Percentiles rank a stretch among this genome's conserved stretches.
These are phyloP conservation scores for Poecilia velifera DNA, from an alignment of 2,797 vertebrate species.

Conservation along the genomic window DNA sequence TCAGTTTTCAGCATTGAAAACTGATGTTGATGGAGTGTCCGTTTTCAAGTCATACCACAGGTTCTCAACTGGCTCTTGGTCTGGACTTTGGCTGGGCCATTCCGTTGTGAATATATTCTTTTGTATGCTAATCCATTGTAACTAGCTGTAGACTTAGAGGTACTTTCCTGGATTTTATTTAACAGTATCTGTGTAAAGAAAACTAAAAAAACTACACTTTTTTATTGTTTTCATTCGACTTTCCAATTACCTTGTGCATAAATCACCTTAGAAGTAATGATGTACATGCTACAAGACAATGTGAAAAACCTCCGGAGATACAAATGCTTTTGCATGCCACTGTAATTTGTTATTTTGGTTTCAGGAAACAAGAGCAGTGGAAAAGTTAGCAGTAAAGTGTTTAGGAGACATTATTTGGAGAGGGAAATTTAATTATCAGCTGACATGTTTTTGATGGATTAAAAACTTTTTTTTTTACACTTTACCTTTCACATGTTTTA, in stretches of 20 bases:
- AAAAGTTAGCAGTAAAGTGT: neutral
- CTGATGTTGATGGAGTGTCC: neutral
- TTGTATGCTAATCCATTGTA: neutral
- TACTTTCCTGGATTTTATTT: neutral
- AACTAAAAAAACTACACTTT: neutral
- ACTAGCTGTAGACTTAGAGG: neutral
- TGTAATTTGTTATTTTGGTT: neutral
- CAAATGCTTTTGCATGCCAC: neutral
- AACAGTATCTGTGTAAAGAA: neutral
- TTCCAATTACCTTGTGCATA: neutral
- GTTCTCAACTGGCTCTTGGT: neutral
- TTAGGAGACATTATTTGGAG: neutral
- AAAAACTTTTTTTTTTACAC: neutral
- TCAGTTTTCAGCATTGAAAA: too few relatives aligned
- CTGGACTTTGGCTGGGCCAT: neutral
- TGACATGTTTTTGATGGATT: neutral
- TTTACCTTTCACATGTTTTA: conserved; percentile 3
- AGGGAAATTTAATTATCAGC: neutral
- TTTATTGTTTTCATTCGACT: too few relatives aligned
- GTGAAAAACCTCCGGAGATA: neutral
- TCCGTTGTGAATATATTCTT: neutral
- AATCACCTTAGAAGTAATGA: neutral
- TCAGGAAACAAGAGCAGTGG: neutral
- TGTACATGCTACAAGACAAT: neutral
- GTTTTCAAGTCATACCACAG: neutral